Conservation (phyloP, 2,888 invertebrate genomes). For the Coelinius sp. region DNA sequence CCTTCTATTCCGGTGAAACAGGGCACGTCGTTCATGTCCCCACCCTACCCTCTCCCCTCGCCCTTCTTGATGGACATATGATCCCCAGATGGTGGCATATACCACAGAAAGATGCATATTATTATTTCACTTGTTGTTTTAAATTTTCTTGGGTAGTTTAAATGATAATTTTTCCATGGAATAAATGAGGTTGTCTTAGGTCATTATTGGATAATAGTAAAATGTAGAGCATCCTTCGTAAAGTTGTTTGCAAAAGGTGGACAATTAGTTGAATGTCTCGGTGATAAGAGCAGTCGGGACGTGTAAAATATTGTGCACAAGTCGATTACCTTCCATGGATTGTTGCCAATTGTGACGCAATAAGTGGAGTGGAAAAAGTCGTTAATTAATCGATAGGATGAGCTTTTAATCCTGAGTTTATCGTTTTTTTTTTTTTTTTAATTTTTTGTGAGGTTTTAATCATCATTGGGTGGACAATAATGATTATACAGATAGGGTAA, state of each 20-base stretch:
- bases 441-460: not conserved
- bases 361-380: not conserved
- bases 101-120: not conserved
- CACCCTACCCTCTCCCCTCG: not conserved
- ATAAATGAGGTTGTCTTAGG: not conserved
- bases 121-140: not conserved
- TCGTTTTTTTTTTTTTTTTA: not conserved
- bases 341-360: not conserved
- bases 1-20: conserved; percentile 23
- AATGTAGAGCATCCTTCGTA: conserved; percentile 8
- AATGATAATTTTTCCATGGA: not conserved
- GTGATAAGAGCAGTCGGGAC: conserved; percentile 11
- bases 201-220: not conserved
- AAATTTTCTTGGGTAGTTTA: not conserved
- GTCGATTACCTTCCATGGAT: not conserved
- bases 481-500: not conserved
- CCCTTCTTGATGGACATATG: not conserved
- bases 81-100: not conserved
- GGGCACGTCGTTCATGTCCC: not conserved
- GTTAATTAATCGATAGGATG: conserved; percentile 2
- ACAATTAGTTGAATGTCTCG: not conserved
- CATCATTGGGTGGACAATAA: not conserved
- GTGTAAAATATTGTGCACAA: not conserved
- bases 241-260: not conserved
- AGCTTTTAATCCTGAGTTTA: not conserved